Evolutionary conservation across 2,888 invertebrate species (phyloP).

Genomic region (Mythimna lalbum): DNA sequence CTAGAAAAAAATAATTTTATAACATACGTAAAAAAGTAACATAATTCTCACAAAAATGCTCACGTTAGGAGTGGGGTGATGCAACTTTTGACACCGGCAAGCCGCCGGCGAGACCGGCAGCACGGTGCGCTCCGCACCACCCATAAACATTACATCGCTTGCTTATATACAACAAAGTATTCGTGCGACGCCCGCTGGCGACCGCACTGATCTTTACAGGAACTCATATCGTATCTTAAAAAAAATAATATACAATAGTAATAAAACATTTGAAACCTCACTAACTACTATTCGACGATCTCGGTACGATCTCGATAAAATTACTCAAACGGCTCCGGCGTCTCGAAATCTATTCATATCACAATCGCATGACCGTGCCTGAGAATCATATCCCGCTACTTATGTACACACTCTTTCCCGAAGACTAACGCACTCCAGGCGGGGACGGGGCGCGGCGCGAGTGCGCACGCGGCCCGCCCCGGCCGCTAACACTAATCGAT

Average conservation of each 20-base stretch:
- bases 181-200: slow-evolving; percentile 78
- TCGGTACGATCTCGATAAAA: slow-evolving; percentile 87
- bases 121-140: slow-evolving; percentile 67
- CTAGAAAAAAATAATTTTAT: slow-evolving; percentile 87
- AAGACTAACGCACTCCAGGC: slow-evolving; percentile 75
- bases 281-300: slow-evolving; percentile 90
- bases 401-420: slow-evolving; percentile 89
- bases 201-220: slow-evolving; percentile 88
- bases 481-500: slow-evolving; percentile 81
- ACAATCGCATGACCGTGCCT: slow-evolving; percentile 90
- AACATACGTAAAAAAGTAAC: slow-evolving; percentile 89
- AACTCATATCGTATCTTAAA: slow-evolving; percentile 91
- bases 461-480: slow-evolving; percentile 66
- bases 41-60: slow-evolving; percentile 90
- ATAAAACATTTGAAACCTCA: slow-evolving; percentile 91
- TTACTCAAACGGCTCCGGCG: slow-evolving; percentile 89
- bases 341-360: slow-evolving; percentile 90
- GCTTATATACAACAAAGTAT: slow-evolving; percentile 88
- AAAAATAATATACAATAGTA: slow-evolving; percentile 89
- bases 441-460: slow-evolving; percentile 67
- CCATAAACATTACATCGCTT: slow-evolving; percentile 82
- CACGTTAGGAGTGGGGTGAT: slow-evolving; percentile 87
- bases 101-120: slow-evolving; percentile 48
- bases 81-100: slow-evolving; percentile 81
- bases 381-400: slow-evolving; percentile 90